A percentile compares a stretch with the other conserved stretches of the same genome.
phyloP scores from a whole-genome alignment of 2,888 invertebrate species.

The Petrophora chlorosata region DNA sequence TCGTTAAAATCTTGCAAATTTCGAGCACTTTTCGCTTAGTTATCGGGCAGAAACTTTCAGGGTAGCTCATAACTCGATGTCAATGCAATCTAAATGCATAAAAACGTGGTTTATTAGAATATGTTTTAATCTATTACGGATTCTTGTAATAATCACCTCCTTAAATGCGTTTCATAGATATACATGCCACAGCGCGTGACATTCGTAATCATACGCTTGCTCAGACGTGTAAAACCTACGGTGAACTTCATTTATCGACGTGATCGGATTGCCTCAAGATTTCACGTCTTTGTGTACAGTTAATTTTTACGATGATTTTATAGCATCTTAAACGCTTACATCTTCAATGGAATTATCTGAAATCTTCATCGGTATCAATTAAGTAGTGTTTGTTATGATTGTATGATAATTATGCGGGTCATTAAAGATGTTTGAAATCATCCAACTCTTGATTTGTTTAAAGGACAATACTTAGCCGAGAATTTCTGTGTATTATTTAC shows the following conservation, averaged over 20 bases:
- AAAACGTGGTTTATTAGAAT: no score
- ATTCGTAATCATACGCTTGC: constrained; percentile 20
- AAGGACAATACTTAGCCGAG: neutral
- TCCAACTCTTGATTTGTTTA: constrained; percentile 1
- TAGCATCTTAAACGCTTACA: constrained; percentile 13
- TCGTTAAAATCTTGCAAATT: no score
- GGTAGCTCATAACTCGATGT: no score
- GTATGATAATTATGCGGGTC: no score
- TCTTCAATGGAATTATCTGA: constrained; percentile 4
- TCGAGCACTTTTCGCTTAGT: no score
- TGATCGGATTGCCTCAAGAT: constrained; percentile 22
- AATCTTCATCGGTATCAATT: constrained; percentile 4
- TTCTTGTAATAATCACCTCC: neutral
- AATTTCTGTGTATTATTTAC: constrained; percentile 18
- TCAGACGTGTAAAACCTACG: constrained; percentile 20
- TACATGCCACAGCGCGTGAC: constrained; percentile 22
- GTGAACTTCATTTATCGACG: constrained; percentile 17
- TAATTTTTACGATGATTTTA: constrained; percentile 26
- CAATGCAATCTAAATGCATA: no score
- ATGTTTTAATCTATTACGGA: neutral
- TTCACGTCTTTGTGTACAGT: constrained; percentile 21
- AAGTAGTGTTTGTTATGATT: no score
- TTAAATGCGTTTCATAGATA: constrained; percentile 11
- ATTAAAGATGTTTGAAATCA: neutral
- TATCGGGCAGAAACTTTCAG: no score